Conservation (phyloP, 1,140 invertebrate species). For the Laupala kohalensis region DNA sequence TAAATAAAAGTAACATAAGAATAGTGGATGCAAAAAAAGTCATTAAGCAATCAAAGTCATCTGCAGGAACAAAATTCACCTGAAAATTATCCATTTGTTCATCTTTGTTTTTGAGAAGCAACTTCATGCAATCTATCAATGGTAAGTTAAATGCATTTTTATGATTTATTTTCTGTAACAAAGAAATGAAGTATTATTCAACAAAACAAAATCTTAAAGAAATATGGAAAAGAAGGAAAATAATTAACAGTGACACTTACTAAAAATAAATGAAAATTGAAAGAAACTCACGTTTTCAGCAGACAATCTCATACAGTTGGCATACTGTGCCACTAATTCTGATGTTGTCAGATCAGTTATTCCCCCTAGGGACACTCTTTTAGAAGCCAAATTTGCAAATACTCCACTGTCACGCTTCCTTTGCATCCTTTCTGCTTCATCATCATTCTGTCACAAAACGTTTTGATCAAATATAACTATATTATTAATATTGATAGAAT, state of each 20-base stretch:
- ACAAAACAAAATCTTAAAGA: not conserved
- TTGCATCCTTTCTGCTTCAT: slow-evolving; percentile 30
- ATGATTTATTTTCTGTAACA: slow-evolving; percentile 59
- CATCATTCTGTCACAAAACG: slow-evolving; percentile 23
- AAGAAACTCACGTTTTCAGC: slow-evolving; percentile 44
- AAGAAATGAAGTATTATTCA: slow-evolving; percentile 15
- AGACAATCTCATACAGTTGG: slow-evolving; percentile 51
- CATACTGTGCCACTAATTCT: slow-evolving; percentile 48
- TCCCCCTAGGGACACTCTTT: slow-evolving; percentile 27
- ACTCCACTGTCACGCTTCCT: slow-evolving; percentile 27
- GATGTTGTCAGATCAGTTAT: slow-evolving; percentile 15
- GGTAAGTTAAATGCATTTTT: slow-evolving; percentile 76
- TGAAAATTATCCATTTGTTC: slow-evolving; percentile 49
- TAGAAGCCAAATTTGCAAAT: slow-evolving; percentile 18
- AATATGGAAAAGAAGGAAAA: not conserved
- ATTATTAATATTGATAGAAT: no score
- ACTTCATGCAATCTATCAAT: slow-evolving; percentile 68
- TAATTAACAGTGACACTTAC: not conserved
- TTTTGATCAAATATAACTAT: not conserved
- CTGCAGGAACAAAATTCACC: no score
- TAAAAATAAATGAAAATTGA: slow-evolving; percentile 1
- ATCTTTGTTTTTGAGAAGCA: slow-evolving; percentile 51
- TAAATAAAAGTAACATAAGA: no score
- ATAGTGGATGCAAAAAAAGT: no score
- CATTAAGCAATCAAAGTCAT: no score